Evolutionary conservation across 2,888 invertebrate species (phyloP), one percentile per base, ranked within the genome.

Genomic region (Leptopilina drosophilae): DNA sequence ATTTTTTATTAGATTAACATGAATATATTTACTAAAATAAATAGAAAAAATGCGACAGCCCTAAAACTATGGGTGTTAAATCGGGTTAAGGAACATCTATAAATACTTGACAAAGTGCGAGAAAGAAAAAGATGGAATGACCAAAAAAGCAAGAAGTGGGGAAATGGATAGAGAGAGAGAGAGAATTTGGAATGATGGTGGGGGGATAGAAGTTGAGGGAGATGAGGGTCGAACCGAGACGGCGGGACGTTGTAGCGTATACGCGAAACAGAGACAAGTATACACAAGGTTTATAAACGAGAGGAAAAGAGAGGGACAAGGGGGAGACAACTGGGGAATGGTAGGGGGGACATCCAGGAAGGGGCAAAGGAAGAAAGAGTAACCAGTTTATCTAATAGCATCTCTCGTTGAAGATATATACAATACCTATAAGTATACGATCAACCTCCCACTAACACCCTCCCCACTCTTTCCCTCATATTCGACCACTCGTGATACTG

Each of bases 21-120:
- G 20, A 20, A 20, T 20, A 20, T 20, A 20, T 20, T 20, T 1
- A 20, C 20, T 20, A 20, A 20, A 20, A 83, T 81, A 79, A 42
- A 59, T 53, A 42, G 56, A 20, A 20, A 33, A 33, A 33, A 33
- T 33, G 33, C 33, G 4, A 33, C 4, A 59, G 59, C 15, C 78
- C 78, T 26, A 81, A 78, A 79, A 79, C 81, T 77, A 87, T 88
- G 85, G 88, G 87, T 86, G 88, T 90, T 88, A 89, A 91, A 90
- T 91, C 90, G 90, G 89, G 90, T 90, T 91, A 89, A 91, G 90
- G 89, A 90, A 89, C 89, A 88, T 89, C 91, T 91, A 91, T 90
- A 90, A 91, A 91, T 91, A 91, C 89, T 87, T 86, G 84, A 83
- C 88, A 84, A 86, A 88, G 87, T 85, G 46, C 46, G 80, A 82